Percentiles rank a stretch among this genome's conserved stretches.
These are phyloP conservation scores for Bombus confusus DNA, from an alignment of 1,140 invertebrate species.

Conservation along the genomic window DNA sequence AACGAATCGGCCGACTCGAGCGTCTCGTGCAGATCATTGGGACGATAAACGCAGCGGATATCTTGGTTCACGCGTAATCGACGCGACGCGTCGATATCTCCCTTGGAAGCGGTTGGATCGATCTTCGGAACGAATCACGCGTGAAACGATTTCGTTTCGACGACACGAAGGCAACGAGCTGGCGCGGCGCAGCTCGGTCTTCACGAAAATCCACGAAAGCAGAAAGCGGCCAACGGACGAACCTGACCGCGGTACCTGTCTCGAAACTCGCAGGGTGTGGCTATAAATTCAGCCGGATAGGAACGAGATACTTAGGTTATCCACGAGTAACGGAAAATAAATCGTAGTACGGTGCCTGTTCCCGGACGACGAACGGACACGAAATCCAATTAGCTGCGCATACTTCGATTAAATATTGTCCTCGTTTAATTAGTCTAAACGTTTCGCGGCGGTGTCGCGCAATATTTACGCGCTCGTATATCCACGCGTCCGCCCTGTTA, in stretches of 20 bases:
- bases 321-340: slow-evolving; percentile 29
- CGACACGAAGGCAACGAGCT: neutral
- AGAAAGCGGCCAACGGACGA: neutral
- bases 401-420: slow-evolving; percentile 41
- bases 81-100: neutral
- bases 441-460: neutral
- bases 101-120: no score
- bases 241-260: slow-evolving; percentile 30
- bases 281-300: slow-evolving; percentile 45
- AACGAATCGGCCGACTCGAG: neutral
- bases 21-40: neutral
- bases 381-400: slow-evolving; percentile 46
- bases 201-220: slow-evolving; percentile 18
- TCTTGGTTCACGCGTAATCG: neutral
- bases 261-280: slow-evolving; percentile 19
- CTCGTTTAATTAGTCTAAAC: slow-evolving; percentile 31
- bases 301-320: slow-evolving; percentile 44
- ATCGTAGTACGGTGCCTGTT: neutral
- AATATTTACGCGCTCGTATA: slow-evolving; percentile 3
- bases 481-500: neutral
- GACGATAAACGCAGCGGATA: slow-evolving; percentile 20
- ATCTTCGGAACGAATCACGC: neutral
- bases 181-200: neutral
- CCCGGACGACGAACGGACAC: slow-evolving; percentile 25
- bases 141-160: neutral